Base-by-base conservation (phyloP, 2,797 vertebrate genomes). In the Lepus oiostolus region DNA sequence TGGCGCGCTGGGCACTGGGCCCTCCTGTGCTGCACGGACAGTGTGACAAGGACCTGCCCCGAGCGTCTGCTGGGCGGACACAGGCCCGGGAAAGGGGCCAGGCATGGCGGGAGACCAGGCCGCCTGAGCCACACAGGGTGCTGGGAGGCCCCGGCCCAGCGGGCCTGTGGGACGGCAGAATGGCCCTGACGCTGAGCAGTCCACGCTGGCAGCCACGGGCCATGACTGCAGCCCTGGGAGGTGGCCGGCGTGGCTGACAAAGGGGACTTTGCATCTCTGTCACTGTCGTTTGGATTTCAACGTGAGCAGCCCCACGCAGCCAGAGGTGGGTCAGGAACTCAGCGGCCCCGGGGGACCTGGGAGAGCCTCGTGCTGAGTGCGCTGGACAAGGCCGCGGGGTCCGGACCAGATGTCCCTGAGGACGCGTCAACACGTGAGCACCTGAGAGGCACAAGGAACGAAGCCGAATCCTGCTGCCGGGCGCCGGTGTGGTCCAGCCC, bases 121-220 rank as follows among this genome's bases (percentile, higher is more conserved):
- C 8, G 42, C 42, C 42, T 42, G 42, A 42, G 42, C 42, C 42
- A 47, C 24, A 1, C 4, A 17, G 8, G 68, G 19, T 14, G 12
- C 19, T 58, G 54, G 54, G 42, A 42, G 42, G 42, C 8, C 42
- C 0, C 32, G 0, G 22, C 2, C 32, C 47, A 13, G 6, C 26
- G 2, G 0, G 6, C 22, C n/a, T 12, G 68, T 0, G 1, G 0
- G 1, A 4, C 2, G 0, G 13, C 14, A 28, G 22, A 0, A 0
- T 6, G 0, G 54, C 16, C n/a, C 60, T 0, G 21, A 3, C 6
- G 12, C 67, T 14, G 42, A 21, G n/a, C 0, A 0, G 2, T 38
- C 42, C 8, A 2, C 28, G 6, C 5, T 0, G 0, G 65, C 42
- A 1, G 35, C 68, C 68, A 16, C 0, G 0, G 4, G 70, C 76